Evolutionary conservation across 2,888 invertebrate species (phyloP), one percentile per base, ranked within the genome.

Genomic region (Sminthurinus aureus): DNA sequence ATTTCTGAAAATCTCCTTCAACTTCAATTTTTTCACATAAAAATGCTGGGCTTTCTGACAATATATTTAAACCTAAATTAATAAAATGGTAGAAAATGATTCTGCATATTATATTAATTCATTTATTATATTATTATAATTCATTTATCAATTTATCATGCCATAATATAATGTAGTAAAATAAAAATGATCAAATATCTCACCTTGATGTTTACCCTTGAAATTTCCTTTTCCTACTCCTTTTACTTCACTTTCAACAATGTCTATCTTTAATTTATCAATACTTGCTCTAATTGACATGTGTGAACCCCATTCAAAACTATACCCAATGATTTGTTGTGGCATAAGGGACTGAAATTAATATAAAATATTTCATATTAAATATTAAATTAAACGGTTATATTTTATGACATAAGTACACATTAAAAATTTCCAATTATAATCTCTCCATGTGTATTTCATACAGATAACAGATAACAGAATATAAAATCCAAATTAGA

Each of bases 11-110:
- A 90, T 97, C 97, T 87, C 97, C 93, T 90, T 97, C 97, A 51
- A 98, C 93, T 4, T 95, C 94, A 79, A 98, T 95, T 90, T 95
- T 95, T 91, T 98, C 97, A 90, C 98, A 98, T 0, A 97, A 92
- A 91, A 98, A 98, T 3, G 98, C 95, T 0, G 97, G 96, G 0
- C 95, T 94, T 90, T 96, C 96, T 78, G 94, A 92, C 85, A 93
- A 92, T 85, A 93, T 92, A 89, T 94, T 93, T 84, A 92, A 89
- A 87, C 91, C 91, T 86, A 92, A 92, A 88, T 88, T 89, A 79
- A 87, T 89, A 88, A 86, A 75, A 80, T n/a, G n/a, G n/a, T n/a
- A n/a, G n/a, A n/a, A n/a, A n/a, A n/a, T n/a, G n/a, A n/a, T n/a
- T n/a, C n/a, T n/a, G n/a, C n/a, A n/a, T n/a, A n/a, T n/a, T n/a